Percentiles rank a stretch among this genome's conserved stretches.
phyloP scores from a whole-genome alignment of 2,113 vertebrate genomes.

The Eupsittula cactorum region DNA sequence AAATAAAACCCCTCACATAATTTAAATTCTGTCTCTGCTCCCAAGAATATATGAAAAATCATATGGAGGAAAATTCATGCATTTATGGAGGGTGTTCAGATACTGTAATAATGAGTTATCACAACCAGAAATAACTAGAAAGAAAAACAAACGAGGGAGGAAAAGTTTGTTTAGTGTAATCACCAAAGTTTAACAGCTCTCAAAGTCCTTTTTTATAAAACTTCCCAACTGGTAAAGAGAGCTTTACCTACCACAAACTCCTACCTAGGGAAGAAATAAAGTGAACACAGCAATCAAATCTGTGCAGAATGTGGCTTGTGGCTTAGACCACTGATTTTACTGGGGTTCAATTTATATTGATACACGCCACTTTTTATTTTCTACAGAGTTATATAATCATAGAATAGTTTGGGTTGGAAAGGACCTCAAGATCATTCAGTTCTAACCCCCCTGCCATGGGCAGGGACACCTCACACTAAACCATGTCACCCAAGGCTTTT shows the following conservation, averaged over 20 bases:
- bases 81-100: not conserved
- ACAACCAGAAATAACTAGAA: not conserved
- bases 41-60: not conserved
- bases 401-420: too few relatives aligned
- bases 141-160: not conserved
- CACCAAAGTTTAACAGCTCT: not conserved
- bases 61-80: not conserved
- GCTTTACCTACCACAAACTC: not conserved
- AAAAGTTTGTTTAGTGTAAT: not conserved
- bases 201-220: accelerated
- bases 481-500: too few relatives aligned
- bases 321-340: not conserved
- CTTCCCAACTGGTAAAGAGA: not conserved
- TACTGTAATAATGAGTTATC: not conserved
- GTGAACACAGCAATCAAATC: not conserved
- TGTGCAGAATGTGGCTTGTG: not conserved
- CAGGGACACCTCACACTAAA: too few relatives aligned
- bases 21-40: not conserved
- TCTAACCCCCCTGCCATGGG: too few relatives aligned
- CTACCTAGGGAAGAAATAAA: not conserved
- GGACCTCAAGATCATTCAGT: too few relatives aligned
- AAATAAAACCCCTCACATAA: not conserved
- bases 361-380: not conserved
- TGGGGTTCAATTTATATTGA: not conserved
- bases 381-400: not conserved